A percentile compares a stretch with the other conserved stretches of the same genome.
These are phyloP conservation scores for Myoxocephalus aenaeus DNA, from an alignment of 2,797 vertebrate species.

Conservation along the genomic window DNA sequence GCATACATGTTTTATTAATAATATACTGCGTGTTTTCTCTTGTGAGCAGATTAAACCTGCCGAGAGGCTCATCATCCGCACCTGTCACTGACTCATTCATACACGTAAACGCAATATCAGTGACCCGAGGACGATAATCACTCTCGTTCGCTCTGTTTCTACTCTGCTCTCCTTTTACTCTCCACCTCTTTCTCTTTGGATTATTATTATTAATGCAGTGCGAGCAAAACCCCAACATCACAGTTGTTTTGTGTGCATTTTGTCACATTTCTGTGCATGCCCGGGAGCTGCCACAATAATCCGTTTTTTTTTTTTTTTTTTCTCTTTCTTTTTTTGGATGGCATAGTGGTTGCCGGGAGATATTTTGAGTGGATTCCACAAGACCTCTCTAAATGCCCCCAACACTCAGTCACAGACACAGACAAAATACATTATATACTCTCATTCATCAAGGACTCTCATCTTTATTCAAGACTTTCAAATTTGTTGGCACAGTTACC, in stretches of 20 bases:
- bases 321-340: background rate
- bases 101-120: slow-evolving; percentile 64
- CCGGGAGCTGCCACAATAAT: slow-evolving; percentile 47
- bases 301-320: background rate
- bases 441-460: slow-evolving; percentile 41
- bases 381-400: slow-evolving; percentile 27
- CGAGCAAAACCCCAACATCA: slow-evolving; percentile 32
- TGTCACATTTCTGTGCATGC: slow-evolving; percentile 31
- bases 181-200: slow-evolving; percentile 6
- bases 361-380: slow-evolving; percentile 46
- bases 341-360: slow-evolving; percentile 26
- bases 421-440: slow-evolving; percentile 22
- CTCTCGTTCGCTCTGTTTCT: slow-evolving; percentile 16
- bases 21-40: slow-evolving; percentile 39
- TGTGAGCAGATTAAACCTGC: slow-evolving; percentile 63
- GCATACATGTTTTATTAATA: slow-evolving; percentile 36
- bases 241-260: slow-evolving; percentile 40
- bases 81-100: slow-evolving; percentile 69
- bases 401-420: slow-evolving; percentile 18
- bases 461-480: slow-evolving; percentile 38
- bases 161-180: background rate
- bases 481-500: slow-evolving; percentile 30
- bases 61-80: slow-evolving; percentile 55
- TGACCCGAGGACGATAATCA: slow-evolving; percentile 64
- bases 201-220: slow-evolving; percentile 54